Evolutionary conservation across 2,797 vertebrate genomes (phyloP).

Genomic region (Morus bassanus): DNA sequence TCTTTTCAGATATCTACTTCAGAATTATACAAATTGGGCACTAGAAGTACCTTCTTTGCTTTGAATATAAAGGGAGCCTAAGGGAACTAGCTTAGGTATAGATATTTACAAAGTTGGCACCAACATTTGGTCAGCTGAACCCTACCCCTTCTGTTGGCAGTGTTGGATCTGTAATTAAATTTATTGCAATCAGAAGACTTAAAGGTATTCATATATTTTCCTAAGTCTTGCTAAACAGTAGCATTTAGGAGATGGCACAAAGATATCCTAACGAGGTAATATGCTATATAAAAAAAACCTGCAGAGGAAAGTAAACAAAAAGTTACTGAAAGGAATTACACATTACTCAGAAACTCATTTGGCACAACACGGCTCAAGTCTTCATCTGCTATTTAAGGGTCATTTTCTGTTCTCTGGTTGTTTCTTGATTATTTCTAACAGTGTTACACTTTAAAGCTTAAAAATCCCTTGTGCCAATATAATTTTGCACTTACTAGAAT

Average conservation of each 20-base stretch:
- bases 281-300: fast-evolving
- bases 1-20: not conserved
- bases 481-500: constrained; percentile 15
- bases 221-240: not conserved
- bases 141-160: not conserved
- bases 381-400: not conserved
- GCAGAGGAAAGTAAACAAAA: not conserved
- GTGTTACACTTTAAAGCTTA: not conserved
- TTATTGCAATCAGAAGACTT: not conserved
- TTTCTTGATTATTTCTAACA: not conserved
- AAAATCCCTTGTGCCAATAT: not conserved
- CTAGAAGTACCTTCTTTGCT: not conserved
- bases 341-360: not conserved
- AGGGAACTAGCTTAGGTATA: not conserved
- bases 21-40: not conserved
- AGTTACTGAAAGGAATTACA: not conserved
- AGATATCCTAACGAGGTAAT: not conserved
- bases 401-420: not conserved
- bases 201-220: not conserved
- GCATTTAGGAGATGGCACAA: not conserved
- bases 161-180: not conserved
- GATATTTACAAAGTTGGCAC: not conserved
- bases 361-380: not conserved
- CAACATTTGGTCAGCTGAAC: not conserved
- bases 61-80: not conserved